These are phyloP conservation scores for Leptinotarsa peninsularis DNA, from an alignment of 2,888 invertebrate genomes.

Conservation along the genomic window DNA sequence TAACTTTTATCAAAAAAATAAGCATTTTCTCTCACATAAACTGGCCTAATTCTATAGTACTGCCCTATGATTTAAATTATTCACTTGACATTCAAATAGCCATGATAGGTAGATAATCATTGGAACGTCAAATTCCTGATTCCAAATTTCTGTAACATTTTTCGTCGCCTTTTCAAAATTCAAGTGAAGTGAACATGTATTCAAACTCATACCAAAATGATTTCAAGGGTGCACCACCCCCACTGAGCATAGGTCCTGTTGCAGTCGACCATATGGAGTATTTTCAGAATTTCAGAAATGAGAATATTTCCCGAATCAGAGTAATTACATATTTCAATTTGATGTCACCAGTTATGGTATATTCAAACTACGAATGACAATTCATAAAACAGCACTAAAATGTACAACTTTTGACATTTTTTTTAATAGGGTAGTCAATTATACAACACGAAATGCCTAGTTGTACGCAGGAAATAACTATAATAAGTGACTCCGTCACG, in stretches of 20 bases:
- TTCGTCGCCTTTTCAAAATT: slow-evolving; percentile 8
- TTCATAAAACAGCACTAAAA: no score
- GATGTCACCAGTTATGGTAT: no score
- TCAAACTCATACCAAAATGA: slow-evolving; percentile 47
- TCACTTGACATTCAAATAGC: not conserved
- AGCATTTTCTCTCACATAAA: no score
- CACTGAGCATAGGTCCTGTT: slow-evolving; percentile 24
- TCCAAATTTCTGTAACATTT: slow-evolving; percentile 13
- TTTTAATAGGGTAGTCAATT: no score
- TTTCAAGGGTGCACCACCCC: slow-evolving; percentile 63
- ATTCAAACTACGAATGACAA: no score
- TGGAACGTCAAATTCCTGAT: not conserved
- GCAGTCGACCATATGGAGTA: slow-evolving; percentile 39
- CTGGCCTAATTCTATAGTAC: no score
- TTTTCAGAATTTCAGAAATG: slow-evolving; percentile 66
- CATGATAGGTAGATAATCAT: not conserved
- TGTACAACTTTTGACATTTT: no score
- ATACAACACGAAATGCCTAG: no score
- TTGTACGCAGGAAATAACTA: no score
- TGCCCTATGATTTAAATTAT: no score
- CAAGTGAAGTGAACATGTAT: slow-evolving; percentile 7
- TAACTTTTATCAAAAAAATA: no score
- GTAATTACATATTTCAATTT: slow-evolving; percentile 49
- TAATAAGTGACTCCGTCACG: no score
- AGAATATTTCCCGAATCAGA: slow-evolving; percentile 63